Evolutionary conservation across 2,113 vertebrate genomes (phyloP).

Genomic region (Corythornis vintsioides): DNA sequence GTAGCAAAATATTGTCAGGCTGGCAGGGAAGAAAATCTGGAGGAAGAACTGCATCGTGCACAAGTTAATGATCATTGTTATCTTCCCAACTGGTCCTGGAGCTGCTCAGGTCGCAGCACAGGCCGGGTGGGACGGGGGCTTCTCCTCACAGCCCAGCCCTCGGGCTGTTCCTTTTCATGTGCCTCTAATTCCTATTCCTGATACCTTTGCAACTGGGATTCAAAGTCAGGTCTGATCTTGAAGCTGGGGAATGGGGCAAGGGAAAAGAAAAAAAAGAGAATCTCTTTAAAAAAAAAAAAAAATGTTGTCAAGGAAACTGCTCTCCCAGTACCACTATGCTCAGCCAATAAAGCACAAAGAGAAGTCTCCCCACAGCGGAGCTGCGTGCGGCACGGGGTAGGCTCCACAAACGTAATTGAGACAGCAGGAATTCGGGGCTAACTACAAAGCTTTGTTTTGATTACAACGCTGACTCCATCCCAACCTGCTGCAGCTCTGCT

Average conservation of each 20-base stretch:
- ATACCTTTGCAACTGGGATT: neutral
- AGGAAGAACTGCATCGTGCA: neutral
- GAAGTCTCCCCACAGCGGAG: neutral
- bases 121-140: neutral
- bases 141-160: rapidly evolving
- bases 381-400: neutral
- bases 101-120: neutral
- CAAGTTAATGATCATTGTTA: neutral
- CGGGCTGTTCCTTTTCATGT: neutral
- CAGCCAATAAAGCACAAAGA: conserved; percentile 13
- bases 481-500: neutral
- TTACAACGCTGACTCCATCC: neutral
- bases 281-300: neutral
- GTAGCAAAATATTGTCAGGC: neutral
- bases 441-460: neutral
- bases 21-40: neutral
- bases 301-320: conserved; percentile 52
- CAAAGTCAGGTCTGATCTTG: neutral
- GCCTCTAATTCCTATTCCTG: rapidly evolving
- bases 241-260: neutral
- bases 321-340: neutral
- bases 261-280: neutral
- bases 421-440: neutral
- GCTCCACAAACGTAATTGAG: neutral
- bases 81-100: neutral